Base-by-base conservation (phyloP, 2,113 vertebrate genomes). In the Tringa solitaria region DNA sequence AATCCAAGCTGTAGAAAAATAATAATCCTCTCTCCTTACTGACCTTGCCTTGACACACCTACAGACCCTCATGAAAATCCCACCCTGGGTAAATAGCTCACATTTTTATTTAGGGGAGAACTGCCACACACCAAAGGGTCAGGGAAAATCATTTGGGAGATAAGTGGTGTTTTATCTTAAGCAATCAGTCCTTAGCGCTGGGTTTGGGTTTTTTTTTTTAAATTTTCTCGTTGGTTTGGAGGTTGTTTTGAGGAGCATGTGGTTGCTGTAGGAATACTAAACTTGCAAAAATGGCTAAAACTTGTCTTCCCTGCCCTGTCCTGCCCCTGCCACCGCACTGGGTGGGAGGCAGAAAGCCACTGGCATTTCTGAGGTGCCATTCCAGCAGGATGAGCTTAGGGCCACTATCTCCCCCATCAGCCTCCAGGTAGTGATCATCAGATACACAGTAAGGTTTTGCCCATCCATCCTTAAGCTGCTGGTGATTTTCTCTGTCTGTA, bases 41-140 rank as follows among this genome's bases (percentile, higher is more conserved):
- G 87, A 93, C 93, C 87, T 96, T 92, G 73, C 54, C 86, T 93
- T 92, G 83, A 78, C 88, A 93, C 90, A 93, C 61, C 30, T 86
- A 74, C 33, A 35, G 37, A 88, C 75, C 56, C n/a, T 92, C 76
- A 14, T 75, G 90, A 68, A 89, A 89, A 95, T 96, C 91, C 90
- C 95, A 91, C 94, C 96, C 65, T 97, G 57, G 39, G 95, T 91
- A 96, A 96, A 96, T 41, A 93, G 65, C 39, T 89, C 37, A n/a
- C 4, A 0, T 68, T 92, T 95, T 95, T 82, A 75, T 82, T 93
- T 78, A n/a, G 75, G 79, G 78, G 56, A 90, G 84, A 93, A 28
- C 57, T 50, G 77, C 90, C 32, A 0, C 61, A 41, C 54, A 57
- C 80, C 84, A 57, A 35, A 90, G 65, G 73, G 84, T 89, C 86